These are phyloP conservation scores for Hoplostethus mediterraneus DNA, from an alignment of 2,797 vertebrate species.

Conservation along the genomic window DNA sequence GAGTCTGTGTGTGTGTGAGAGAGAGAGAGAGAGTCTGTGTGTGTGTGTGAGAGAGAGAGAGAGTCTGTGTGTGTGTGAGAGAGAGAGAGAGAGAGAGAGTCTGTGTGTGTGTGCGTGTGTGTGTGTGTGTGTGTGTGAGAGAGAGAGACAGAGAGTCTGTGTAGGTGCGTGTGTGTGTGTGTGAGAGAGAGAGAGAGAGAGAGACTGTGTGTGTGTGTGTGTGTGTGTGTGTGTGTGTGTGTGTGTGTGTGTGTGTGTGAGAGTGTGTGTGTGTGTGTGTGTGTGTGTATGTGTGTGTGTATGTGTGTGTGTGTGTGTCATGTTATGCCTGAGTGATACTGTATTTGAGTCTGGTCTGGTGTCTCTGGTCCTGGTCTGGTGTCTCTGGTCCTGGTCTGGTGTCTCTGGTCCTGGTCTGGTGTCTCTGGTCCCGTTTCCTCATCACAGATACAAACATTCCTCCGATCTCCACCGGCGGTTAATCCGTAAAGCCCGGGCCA, in stretches of 20 bases:
- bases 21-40: background rate
- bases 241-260: constrained; percentile 28
- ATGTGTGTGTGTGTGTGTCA: background rate
- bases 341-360: constrained; percentile 37
- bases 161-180: no score
- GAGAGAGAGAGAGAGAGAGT: no score
- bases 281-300: background rate
- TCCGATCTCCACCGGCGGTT: constrained; percentile 63
- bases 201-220: constrained; percentile 40
- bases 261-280: background rate
- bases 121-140: constrained; percentile 27
- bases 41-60: background rate
- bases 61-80: no score
- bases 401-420: no score
- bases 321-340: constrained; percentile 49
- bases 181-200: background rate
- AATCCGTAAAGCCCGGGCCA: constrained; percentile 77
- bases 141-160: background rate
- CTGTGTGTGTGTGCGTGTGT: constrained; percentile 34
- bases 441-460: constrained; percentile 66
- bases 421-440: constrained; percentile 61
- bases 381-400: constrained; percentile 42
- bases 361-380: constrained; percentile 9
- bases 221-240: constrained; percentile 37
- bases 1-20: constrained; percentile 2